Base-by-base conservation (phyloP, 2,797 vertebrate genomes). In the Coreius guichenoti region DNA sequence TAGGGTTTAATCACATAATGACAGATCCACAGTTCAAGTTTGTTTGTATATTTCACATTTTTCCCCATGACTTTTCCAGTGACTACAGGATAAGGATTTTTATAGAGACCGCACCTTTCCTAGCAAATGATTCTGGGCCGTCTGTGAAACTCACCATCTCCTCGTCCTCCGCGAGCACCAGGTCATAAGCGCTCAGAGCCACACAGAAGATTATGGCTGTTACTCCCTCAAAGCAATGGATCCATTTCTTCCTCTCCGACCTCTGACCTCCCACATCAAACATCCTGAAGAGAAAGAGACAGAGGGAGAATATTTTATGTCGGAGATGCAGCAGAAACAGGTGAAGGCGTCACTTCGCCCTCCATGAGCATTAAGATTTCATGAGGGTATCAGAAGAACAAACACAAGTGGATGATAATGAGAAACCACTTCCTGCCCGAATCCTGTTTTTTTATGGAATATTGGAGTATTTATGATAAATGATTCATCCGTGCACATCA, bases 131-230 rank as follows among this genome's bases (percentile, higher is more conserved):
- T n/a, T n/a, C n/a, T n/a, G 1, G 8, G 26, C 26, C 5, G 0
- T 14, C 6, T 70, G 19, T 23, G 23, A 51, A 21, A 49, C 92
- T 92, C 88, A 96, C 95, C 94, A 95, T 95, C 91, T 95, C 94
- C 88, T 95, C 95, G 80, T 95, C 95, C 90, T 99, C 98, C 2
- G 98, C 98, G 90, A 99, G 92, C 92, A 99, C 97, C 92, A 99
- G 94, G 94, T 99, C 98, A 0, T 99, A 99, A 56, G 97, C 98
- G 4, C 98, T 99, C 85, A 99, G 92, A 8, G 98, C 98, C 39
- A 99, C 98, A 0, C 98, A 99, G 91, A 99, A 99, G 82, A 99
- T 99, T 86, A 99, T 99, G 91, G 98, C 98, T 0, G 98, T 99
- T 90, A 99, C 98, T 0, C 97, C 98, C 91, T 99, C 98, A 0